Evolutionary conservation across 2,888 invertebrate species (phyloP), one percentile per base, ranked within the genome.

Genomic region (Leptinotarsa peninsularis): DNA sequence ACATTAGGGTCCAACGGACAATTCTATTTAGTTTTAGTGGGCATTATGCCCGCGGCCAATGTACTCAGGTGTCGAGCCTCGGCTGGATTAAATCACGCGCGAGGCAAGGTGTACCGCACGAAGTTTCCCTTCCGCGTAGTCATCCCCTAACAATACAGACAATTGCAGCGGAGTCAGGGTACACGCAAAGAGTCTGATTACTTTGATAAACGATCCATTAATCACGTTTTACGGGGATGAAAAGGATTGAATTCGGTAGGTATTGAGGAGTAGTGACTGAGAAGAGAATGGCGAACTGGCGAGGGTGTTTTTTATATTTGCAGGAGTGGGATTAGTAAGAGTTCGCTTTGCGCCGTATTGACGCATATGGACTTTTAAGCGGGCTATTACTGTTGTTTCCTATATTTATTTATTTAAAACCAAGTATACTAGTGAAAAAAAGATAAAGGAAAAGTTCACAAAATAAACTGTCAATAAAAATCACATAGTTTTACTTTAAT

Each of bases 31-130:
- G 87, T 88, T 88, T 88, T 88, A 88, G 86, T 86, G 85, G 84
- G 86, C 82, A 87, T 88, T 87, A 87, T 85, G 85, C 86, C 81
- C 82, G 79, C 84, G 86, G 87, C 84, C 87, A 87, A 87, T 88
- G 88, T 88, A 87, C 88, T 88, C 89, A 89, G 89, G 89, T 89
- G 89, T 88, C 84, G 86, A 81, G 81, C 86, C 86, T 84, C 83
- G 87, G 86, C 82, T 82, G 88, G 88, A 88, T 89, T 88, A 88
- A 88, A 88, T 88, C 89, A 87, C 88, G 87, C 84, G 83, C 82
- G 82, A 77, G 81, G 84, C 84, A 85, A 86, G 87, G 86, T 86
- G 85, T 77, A 80, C 76, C 73, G 63, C 74, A 77, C 78, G 74
- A 68, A 66, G 52, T 66, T 69, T 58, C 73, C 69, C 63, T 58